Percentiles rank a stretch among this genome's conserved stretches.
These are phyloP conservation scores for Labeo catla DNA, from an alignment of 2,113 vertebrate species.

Conservation along the genomic window DNA sequence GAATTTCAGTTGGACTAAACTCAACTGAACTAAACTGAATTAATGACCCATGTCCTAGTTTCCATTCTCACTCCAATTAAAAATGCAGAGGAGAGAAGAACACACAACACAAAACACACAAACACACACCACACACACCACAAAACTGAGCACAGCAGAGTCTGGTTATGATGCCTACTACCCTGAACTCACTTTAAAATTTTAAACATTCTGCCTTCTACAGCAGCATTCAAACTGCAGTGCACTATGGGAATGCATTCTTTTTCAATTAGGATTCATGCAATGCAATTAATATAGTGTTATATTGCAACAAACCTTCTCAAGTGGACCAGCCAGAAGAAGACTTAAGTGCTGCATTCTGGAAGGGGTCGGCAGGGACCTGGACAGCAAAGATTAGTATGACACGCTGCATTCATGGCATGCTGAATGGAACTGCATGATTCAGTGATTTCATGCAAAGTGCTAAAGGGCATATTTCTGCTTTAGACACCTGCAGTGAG, in stretches of 20 bases:
- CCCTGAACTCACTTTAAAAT: not conserved
- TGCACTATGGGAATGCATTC: not conserved
- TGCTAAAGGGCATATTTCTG: not conserved
- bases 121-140: too few relatives aligned
- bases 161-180: not conserved
- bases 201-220: not conserved
- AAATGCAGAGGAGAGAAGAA: not conserved
- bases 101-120: not conserved
- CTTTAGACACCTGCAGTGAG: not conserved
- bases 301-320: slow-evolving; percentile 80
- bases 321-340: slow-evolving; percentile 79
- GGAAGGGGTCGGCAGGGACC: slow-evolving; percentile 70
- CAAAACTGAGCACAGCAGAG: too few relatives aligned
- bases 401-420: not conserved
- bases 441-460: slow-evolving; percentile 3
- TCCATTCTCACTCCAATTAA: not conserved
- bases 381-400: slow-evolving; percentile 62
- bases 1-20: not conserved
- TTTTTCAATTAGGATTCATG: not conserved
- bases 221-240: not conserved
- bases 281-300: not conserved
- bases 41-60: not conserved
- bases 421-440: not conserved
- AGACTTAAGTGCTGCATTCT: slow-evolving; percentile 79
- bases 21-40: not conserved